phyloP scores from a whole-genome alignment of 2,888 invertebrate species.

The Zootermopsis nevadensis region DNA sequence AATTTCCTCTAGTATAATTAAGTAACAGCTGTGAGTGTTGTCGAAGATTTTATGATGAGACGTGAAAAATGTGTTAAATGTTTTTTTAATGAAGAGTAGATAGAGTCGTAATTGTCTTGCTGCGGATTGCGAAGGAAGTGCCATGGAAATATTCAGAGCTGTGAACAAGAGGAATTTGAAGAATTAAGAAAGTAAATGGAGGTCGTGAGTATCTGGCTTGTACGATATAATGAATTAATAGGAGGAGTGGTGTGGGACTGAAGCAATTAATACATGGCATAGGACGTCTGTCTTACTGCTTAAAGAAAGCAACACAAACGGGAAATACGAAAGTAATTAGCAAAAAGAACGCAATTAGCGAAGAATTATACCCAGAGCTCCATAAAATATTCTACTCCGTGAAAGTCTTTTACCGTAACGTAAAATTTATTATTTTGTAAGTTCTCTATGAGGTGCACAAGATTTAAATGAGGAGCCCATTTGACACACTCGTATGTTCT shows the following conservation, averaged over 20 bases:
- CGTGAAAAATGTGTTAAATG: background rate
- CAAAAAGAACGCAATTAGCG: conserved; percentile 1
- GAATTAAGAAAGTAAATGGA: conserved; percentile 1
- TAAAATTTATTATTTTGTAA: no score
- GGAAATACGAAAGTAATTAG: conserved; percentile 1
- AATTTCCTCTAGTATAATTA: no score
- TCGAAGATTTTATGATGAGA: no score
- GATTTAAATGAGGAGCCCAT: no score
- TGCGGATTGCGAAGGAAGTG: background rate
- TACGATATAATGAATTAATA: conserved; percentile 10
- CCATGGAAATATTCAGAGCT: background rate
- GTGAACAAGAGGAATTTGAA: conserved; percentile 9
- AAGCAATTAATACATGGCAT: background rate
- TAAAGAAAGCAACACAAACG: background rate
- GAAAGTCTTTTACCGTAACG: background rate
- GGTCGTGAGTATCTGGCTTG: background rate
- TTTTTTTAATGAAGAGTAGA: background rate
- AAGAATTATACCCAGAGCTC: background rate
- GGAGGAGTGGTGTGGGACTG: background rate
- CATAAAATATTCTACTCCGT: background rate
- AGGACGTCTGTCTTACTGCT: background rate
- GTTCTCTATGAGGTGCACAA: no score
- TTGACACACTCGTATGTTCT: no score
- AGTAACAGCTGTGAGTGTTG: no score
- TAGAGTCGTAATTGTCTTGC: no score